phyloP scores from a whole-genome alignment of 2,888 invertebrate species.

The Eulithis testata region DNA sequence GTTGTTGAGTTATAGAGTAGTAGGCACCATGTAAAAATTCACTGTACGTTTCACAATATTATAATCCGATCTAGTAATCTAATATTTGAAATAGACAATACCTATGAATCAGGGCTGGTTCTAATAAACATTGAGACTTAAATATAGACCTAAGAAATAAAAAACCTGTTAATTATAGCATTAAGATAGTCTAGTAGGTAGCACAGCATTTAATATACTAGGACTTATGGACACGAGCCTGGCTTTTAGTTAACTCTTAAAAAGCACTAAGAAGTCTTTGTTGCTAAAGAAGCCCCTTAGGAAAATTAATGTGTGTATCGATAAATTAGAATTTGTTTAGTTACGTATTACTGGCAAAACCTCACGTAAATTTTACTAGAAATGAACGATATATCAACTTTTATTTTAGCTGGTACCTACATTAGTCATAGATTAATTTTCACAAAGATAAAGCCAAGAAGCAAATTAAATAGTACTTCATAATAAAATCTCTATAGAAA shows the following conservation, averaged over 20 bases:
- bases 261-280: slow-evolving; percentile 65
- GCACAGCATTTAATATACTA: slow-evolving; percentile 58
- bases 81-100: not conserved
- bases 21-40: slow-evolving; percentile 3
- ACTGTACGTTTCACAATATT: too few species aligned
- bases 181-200: slow-evolving; percentile 56
- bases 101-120: too few species aligned
- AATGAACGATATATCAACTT: too few species aligned
- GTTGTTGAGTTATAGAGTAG: slow-evolving; percentile 23
- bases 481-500: too few species aligned
- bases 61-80: not conserved
- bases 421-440: too few species aligned
- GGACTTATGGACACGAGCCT: slow-evolving; percentile 47
- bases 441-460: too few species aligned
- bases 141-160: too few species aligned
- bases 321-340: slow-evolving; percentile 1
- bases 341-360: not conserved
- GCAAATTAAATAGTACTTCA: too few species aligned
- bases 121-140: too few species aligned
- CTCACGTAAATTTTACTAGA: too few species aligned
- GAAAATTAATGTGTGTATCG: slow-evolving; percentile 2
- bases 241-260: slow-evolving; percentile 68
- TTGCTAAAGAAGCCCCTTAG: slow-evolving; percentile 56
- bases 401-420: too few species aligned
- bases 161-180: slow-evolving; percentile 5